Evolutionary conservation across 2,113 vertebrate genomes (phyloP).

Genomic region (Blennius ocellaris): DNA sequence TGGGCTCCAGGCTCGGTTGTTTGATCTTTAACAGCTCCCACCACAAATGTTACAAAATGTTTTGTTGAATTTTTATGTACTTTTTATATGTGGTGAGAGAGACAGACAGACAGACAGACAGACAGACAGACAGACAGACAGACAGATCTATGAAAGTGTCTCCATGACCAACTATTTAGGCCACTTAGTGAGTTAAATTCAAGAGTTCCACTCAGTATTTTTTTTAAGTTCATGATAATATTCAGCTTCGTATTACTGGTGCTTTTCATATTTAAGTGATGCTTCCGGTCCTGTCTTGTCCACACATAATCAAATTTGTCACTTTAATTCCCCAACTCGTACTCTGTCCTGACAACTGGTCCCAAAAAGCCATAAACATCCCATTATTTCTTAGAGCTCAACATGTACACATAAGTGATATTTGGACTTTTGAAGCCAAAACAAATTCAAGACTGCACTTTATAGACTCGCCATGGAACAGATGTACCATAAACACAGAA

Average conservation of each 20-base stretch:
- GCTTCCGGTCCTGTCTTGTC: not conserved
- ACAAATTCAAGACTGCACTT: not conserved
- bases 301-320: not conserved
- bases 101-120: too few species aligned
- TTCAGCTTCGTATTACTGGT: not conserved
- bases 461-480: slow-evolving; percentile 3
- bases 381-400: slow-evolving; percentile 8
- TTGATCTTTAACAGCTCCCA: not conserved
- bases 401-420: slow-evolving; percentile 9
- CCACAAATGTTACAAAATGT: not conserved
- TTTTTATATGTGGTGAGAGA: too few species aligned
- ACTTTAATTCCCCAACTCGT: not conserved
- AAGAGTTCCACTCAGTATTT: not conserved
- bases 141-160: too few species aligned
- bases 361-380: slow-evolving; percentile 19
- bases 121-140: too few species aligned
- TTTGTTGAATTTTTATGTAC: too few species aligned
- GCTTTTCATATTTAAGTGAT: not conserved
- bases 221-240: not conserved
- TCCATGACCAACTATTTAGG: too few species aligned
- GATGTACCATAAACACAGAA: slow-evolving; percentile 7
- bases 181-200: not conserved
- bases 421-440: not conserved
- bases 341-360: slow-evolving; percentile 1
- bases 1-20: not conserved